Percentiles rank a stretch among this genome's conserved stretches.
These are phyloP conservation scores for Sinotaia quadrata DNA, from an alignment of 2,888 invertebrate genomes.

Conservation along the genomic window DNA sequence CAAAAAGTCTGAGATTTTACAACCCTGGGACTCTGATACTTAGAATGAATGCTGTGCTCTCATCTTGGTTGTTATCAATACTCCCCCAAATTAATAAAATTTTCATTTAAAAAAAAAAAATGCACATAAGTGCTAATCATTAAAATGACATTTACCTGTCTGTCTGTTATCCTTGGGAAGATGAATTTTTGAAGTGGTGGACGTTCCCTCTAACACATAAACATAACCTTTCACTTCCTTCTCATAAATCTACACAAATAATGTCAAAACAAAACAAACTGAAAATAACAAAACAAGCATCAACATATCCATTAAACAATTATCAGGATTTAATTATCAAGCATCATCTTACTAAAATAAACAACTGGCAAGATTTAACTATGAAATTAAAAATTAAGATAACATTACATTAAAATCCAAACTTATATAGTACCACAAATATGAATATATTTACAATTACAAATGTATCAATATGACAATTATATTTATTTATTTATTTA, in stretches of 20 bases:
- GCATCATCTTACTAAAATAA: no score
- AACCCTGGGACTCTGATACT: no score
- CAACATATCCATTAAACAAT: no score
- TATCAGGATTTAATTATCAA: no score
- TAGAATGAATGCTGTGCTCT: no score
- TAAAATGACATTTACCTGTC: conserved; percentile 51
- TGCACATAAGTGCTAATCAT: neutral
- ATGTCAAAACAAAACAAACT: neutral
- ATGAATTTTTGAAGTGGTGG: conserved; percentile 67
- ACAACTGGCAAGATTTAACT: no score
- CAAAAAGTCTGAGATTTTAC: no score
- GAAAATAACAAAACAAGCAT: neutral
- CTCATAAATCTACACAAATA: conserved; percentile 59
- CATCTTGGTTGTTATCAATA: neutral
- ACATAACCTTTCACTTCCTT: conserved; percentile 70
- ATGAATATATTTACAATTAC: no score
- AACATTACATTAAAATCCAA: no score
- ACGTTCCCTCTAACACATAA: conserved; percentile 64
- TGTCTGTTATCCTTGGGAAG: conserved; percentile 67
- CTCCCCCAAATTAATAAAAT: conserved; percentile 1
- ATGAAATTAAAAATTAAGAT: no score
- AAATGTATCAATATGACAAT: no score
- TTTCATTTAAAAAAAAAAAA: conserved; percentile 3
- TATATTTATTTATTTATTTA: no score
- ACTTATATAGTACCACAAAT: neutral